Conservation (phyloP, 2,113 vertebrate species). For the Oceanites oceanicus region DNA sequence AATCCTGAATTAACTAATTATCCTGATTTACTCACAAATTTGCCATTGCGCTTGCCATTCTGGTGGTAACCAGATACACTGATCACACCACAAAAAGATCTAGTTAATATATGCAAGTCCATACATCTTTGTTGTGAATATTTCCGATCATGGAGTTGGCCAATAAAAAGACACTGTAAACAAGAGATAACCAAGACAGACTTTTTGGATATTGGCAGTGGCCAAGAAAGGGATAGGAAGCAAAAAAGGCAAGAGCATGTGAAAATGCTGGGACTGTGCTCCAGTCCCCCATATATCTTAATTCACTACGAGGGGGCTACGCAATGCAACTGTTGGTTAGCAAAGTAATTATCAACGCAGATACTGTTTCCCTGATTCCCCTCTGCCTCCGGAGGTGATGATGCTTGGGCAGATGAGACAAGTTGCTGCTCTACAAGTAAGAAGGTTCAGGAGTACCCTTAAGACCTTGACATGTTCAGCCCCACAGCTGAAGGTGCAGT, state of each 20-base stretch:
- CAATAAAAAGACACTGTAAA: neutral
- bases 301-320: rapidly evolving
- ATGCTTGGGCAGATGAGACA: neutral
- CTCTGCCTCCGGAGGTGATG: neutral
- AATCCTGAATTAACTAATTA: neutral
- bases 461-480: neutral
- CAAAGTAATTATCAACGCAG: neutral
- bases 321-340: neutral
- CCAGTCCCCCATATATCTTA: neutral
- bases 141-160: neutral
- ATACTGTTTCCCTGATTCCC: neutral
- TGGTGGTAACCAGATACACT: neutral
- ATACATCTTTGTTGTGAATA: neutral
- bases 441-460: neutral
- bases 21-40: neutral
- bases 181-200: neutral
- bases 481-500: neutral
- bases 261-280: neutral
- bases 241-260: neutral
- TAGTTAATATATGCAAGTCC: neutral
- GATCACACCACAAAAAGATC: neutral
- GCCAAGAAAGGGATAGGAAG: neutral
- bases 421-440: neutral
- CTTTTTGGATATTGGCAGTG: neutral
- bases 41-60: neutral